Evolutionary conservation across 2,888 invertebrate species (phyloP), one percentile per base, ranked within the genome.

Genomic region (Spialia ferax): DNA sequence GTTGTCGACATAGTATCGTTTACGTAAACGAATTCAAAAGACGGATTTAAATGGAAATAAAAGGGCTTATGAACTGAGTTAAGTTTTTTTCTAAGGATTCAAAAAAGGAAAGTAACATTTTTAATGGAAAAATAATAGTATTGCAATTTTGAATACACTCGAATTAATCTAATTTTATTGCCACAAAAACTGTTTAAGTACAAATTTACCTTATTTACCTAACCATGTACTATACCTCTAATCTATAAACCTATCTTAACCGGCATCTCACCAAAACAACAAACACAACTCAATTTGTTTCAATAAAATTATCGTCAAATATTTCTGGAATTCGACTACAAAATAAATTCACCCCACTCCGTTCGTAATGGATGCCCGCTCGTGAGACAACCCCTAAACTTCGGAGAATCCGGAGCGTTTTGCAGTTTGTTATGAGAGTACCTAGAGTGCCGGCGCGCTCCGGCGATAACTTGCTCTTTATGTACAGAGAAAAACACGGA

Each of bases 401-500:
- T 90, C 84, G 77, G 84, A 84, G 91, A 91, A 90, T 90, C 88
- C 88, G 80, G 85, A 88, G 86, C 85, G 88, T 90, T 91, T 87
- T 84, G 88, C 89, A 91, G 88, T 89, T 88, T 88, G 90, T 89
- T 89, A 88, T 86, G 82, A 85, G 82, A 84, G 84, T 81, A 79
- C 81, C 83, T 81, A 79, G 80, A 61, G 68, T 68, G 63, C 84
- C 81, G 80, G 81, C 79, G 70, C 72, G 70, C 74, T 71, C 65
- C 72, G 79, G 74, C 82, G 84, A 86, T 86, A 88, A 86, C 83
- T 89, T 85, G 83, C 83, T 85, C 85, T 85, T 87, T 89, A 86
- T 84, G 79, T 81, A 80, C 77, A 75, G 75, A 72, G 81, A 83
- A 86, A 88, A 85, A 85, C 81, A 83, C 78, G 80, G 80, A 80